A percentile compares a stretch with the other conserved stretches of the same genome.
Evolutionary conservation across 1,140 invertebrate genomes (phyloP).

Genomic region (Drosophila insularis): DNA sequence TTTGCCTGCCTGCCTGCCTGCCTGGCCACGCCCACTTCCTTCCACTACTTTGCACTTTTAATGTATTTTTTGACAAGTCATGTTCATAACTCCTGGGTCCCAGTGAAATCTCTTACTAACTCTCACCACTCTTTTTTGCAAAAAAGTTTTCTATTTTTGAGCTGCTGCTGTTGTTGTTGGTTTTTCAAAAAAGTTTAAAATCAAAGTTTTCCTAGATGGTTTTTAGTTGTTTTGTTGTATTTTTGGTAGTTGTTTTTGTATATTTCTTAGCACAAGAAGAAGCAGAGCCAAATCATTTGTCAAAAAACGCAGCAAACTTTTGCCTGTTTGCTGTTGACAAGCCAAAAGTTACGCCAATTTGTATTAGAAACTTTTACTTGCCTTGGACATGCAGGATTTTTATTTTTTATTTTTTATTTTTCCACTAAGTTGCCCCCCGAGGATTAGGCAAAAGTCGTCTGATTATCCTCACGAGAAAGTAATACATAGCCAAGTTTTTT

Average conservation of each 20-base stretch:
- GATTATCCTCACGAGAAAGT: background rate
- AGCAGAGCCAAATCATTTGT: conserved; percentile 71
- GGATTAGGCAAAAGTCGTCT: conserved; percentile 20
- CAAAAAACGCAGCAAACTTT: conserved; percentile 71
- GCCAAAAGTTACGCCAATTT: conserved; percentile 78
- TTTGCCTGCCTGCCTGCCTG: background rate
- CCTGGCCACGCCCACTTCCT: conserved; percentile 27
- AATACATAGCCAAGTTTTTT: background rate
- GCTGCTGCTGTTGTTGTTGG: background rate
- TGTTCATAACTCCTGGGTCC: conserved; percentile 80
- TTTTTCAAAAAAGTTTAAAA: conserved; percentile 63
- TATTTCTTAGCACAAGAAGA: conserved; percentile 38
- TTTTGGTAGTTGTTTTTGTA: conserved; percentile 46
- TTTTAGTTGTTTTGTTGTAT: conserved; percentile 54
- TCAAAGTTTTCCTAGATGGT: conserved; percentile 66
- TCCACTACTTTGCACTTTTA: conserved; percentile 75
- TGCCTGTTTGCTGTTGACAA: conserved; percentile 75
- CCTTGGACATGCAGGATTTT: conserved; percentile 49
- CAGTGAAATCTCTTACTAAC: conserved; percentile 54
- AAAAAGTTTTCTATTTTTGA: conserved; percentile 34
- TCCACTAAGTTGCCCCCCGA: conserved; percentile 28
- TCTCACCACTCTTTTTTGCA: background rate
- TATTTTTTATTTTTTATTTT: too few relatives aligned
- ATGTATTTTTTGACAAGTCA: conserved; percentile 80
- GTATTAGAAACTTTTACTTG: conserved; percentile 70